These are phyloP conservation scores for Cyclopterus lumpus DNA, from an alignment of 2,797 vertebrate genomes.

Conservation along the genomic window DNA sequence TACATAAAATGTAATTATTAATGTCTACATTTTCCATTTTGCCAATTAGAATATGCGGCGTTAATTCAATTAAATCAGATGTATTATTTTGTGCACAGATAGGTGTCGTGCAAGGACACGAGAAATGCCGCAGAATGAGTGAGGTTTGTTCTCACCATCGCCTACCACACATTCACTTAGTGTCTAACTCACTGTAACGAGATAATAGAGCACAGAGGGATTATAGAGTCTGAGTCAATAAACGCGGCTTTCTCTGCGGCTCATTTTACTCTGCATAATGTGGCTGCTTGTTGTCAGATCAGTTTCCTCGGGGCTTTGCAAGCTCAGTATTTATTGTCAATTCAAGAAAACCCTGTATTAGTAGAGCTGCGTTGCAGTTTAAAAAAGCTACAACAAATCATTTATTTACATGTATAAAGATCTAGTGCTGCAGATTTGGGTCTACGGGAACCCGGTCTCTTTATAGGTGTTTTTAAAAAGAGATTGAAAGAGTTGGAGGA, in stretches of 20 bases:
- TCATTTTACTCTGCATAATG: slow-evolving; percentile 10
- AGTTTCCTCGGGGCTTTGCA: slow-evolving; percentile 5
- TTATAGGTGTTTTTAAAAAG: too few species aligned
- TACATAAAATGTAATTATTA: neutral
- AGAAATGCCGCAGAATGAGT: slow-evolving; percentile 30
- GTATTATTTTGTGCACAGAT: neutral
- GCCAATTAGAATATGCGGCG: neutral
- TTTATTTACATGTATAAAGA: neutral
- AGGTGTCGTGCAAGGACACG: slow-evolving; percentile 4
- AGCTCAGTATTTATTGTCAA: slow-evolving; percentile 20
- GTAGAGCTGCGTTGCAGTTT: slow-evolving; percentile 4
- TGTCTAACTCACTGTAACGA: slow-evolving; percentile 31
- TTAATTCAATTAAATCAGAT: neutral
- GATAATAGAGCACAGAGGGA: slow-evolving; percentile 34
- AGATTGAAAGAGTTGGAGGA: too few species aligned
- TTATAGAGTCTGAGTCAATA: slow-evolving; percentile 44
- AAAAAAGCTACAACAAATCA: neutral
- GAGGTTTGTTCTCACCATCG: slow-evolving; percentile 8
- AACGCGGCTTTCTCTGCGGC: slow-evolving; percentile 11
- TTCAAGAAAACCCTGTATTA: slow-evolving; percentile 8
- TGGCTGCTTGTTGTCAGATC: neutral
- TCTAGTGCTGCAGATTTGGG: too few species aligned
- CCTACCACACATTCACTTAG: slow-evolving; percentile 18
- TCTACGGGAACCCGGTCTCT: too few species aligned
- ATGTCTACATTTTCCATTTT: neutral